Percentiles rank a stretch among this genome's conserved stretches.
Conservation (phyloP, 1,140 invertebrate species). For the Drosophila pseudoobscura region DNA sequence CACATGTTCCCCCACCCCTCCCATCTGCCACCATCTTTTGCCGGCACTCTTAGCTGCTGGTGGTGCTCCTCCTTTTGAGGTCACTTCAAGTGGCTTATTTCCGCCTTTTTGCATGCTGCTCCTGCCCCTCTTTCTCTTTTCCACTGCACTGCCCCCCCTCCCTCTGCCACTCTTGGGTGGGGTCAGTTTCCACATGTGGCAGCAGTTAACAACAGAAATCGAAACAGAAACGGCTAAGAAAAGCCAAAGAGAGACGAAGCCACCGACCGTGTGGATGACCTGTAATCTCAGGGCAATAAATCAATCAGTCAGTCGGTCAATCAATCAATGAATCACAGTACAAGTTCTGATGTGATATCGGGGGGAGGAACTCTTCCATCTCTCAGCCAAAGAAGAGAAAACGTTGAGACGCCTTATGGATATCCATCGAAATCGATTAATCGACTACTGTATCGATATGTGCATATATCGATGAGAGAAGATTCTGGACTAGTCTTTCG, state of each 20-base stretch:
- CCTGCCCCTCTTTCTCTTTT: too few species aligned
- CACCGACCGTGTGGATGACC: conserved; percentile 22
- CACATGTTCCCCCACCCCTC: conserved; percentile 15
- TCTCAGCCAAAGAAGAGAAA: too few species aligned
- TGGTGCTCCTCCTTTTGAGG: conserved; percentile 60
- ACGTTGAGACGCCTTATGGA: too few species aligned
- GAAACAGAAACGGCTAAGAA: conserved; percentile 29
- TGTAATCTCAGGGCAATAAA: conserved; percentile 29
- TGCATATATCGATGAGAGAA: too few species aligned
- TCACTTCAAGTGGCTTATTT: conserved; percentile 79
- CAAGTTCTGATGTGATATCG: not conserved
- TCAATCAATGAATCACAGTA: conserved; percentile 17
- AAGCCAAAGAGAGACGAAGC: conserved; percentile 23
- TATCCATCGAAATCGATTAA: too few species aligned
- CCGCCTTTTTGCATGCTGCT: conserved; percentile 70
- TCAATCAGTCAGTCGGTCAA: conserved; percentile 20
- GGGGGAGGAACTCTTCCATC: too few species aligned
- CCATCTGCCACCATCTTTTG: not conserved
- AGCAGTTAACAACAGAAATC: conserved; percentile 49
- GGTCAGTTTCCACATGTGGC: conserved; percentile 62
- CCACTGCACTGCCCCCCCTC: too few species aligned
- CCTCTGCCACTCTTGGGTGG: not conserved
- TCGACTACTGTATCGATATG: too few species aligned
- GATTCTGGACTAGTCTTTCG: too few species aligned
- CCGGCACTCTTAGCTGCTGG: not conserved